Percentiles rank a stretch among this genome's conserved stretches.
Conservation (phyloP, 2,113 vertebrate genomes). For the Scomber japonicus region DNA sequence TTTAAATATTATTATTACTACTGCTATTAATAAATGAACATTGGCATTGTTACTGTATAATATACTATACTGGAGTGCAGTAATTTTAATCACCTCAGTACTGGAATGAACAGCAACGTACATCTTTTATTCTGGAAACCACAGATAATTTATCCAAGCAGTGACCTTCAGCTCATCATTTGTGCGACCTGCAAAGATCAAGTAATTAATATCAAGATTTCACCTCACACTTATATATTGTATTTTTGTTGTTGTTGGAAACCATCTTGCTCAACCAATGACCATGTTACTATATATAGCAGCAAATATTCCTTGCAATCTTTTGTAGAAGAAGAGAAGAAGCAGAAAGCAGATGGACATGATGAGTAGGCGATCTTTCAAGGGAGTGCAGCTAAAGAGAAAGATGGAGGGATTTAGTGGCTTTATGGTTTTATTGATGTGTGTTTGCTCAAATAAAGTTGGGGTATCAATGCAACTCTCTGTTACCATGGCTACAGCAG, state of each 20-base stretch:
- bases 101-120: neutral
- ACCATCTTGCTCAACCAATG: neutral
- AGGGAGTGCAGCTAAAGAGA: neutral
- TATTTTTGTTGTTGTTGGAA: neutral
- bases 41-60: neutral
- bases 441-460: constrained; percentile 65
- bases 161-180: constrained; percentile 17
- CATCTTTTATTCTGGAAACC: neutral
- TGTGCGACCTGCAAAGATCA: neutral
- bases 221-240: neutral
- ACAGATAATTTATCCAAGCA: constrained; percentile 6
- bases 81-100: constrained; percentile 18
- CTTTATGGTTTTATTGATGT: constrained; percentile 52
- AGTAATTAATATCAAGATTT: constrained; percentile 10
- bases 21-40: neutral
- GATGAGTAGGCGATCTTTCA: constrained; percentile 8
- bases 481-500: constrained; percentile 77
- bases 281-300: neutral
- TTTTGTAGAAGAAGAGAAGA: neutral
- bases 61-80: neutral
- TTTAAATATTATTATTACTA: neutral
- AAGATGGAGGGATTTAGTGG: constrained; percentile 6
- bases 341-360: constrained; percentile 18
- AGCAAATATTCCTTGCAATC: neutral
- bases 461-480: constrained; percentile 50